These are phyloP conservation scores for Dusona sp. DNA, from an alignment of 2,888 invertebrate genomes.

Conservation along the genomic window DNA sequence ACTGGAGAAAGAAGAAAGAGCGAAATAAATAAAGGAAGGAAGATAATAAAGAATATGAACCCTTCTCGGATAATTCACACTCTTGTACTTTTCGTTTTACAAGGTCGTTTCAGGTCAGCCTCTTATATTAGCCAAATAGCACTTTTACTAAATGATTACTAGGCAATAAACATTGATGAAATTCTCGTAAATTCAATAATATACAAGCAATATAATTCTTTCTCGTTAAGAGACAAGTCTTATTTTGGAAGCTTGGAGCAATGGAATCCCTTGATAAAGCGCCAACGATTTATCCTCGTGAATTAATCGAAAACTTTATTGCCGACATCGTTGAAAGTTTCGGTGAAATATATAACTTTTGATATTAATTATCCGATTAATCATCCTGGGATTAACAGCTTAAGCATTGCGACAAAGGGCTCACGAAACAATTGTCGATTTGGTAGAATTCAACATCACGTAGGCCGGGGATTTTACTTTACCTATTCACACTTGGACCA, in stretches of 20 bases:
- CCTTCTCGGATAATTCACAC: not conserved
- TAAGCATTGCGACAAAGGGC: not conserved
- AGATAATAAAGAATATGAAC: conserved; percentile 36
- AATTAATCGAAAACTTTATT: not conserved
- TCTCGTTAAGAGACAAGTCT: conserved; percentile 17
- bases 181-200: conserved; percentile 21
- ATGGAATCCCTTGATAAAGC: conserved; percentile 12
- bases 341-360: not conserved
- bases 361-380: not conserved
- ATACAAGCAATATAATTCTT: conserved; percentile 11
- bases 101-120: conserved; percentile 14
- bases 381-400: not conserved
- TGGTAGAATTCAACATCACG: not conserved
- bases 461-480: not conserved
- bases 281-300: not conserved
- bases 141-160: conserved; percentile 43
- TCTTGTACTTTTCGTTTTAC: conserved; percentile 27
- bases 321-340: not conserved
- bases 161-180: not conserved
- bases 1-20: not conserved
- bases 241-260: not conserved
- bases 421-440: not conserved
- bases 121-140: not conserved
- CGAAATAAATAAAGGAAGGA: not conserved
- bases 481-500: not conserved